These are phyloP conservation scores for Tautogolabrus adspersus DNA, from an alignment of 2,113 vertebrate species.

Conservation along the genomic window DNA sequence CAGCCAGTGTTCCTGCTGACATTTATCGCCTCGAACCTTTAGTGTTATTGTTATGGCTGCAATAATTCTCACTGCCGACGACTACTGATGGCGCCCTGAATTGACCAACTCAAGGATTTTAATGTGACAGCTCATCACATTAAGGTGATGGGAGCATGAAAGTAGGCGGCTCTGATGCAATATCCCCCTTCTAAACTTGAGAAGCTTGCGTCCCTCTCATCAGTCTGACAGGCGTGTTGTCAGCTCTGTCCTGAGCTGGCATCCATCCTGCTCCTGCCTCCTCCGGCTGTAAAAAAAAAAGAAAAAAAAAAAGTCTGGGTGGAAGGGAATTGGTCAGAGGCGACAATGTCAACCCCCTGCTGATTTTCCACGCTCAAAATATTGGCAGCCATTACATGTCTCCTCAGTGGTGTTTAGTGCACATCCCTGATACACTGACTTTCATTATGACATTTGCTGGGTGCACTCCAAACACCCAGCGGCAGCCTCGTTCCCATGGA, in stretches of 20 bases:
- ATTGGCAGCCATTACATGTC: constrained; percentile 64
- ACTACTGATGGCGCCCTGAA: constrained; percentile 41
- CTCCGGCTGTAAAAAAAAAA: constrained; percentile 36
- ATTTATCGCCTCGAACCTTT: constrained; percentile 65
- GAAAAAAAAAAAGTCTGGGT: constrained; percentile 9
- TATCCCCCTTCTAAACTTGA: constrained; percentile 35
- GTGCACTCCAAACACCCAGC: constrained; percentile 47
- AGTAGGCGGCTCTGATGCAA: constrained; percentile 40
- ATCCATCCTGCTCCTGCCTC: constrained; percentile 22
- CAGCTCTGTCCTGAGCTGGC: constrained; percentile 41
- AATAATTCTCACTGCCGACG: constrained; percentile 43
- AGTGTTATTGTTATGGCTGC: constrained; percentile 75
- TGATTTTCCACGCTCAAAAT: constrained; percentile 58
- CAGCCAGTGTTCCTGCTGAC: constrained; percentile 59
- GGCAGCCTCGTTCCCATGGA: constrained; percentile 63
- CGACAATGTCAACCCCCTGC: constrained; percentile 50
- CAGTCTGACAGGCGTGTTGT: constrained; percentile 40
- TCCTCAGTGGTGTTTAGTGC: constrained; percentile 46
- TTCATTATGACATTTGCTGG: constrained; percentile 71
- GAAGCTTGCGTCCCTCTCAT: constrained; percentile 36
- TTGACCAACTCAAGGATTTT: constrained; percentile 60
- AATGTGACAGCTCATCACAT: constrained; percentile 70
- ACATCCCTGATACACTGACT: constrained; percentile 57
- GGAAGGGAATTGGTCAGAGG: constrained; percentile 50
- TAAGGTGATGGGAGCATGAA: constrained; percentile 57